These are phyloP conservation scores for Meloe dianella DNA, from an alignment of 2,888 invertebrate species.

Conservation along the genomic window DNA sequence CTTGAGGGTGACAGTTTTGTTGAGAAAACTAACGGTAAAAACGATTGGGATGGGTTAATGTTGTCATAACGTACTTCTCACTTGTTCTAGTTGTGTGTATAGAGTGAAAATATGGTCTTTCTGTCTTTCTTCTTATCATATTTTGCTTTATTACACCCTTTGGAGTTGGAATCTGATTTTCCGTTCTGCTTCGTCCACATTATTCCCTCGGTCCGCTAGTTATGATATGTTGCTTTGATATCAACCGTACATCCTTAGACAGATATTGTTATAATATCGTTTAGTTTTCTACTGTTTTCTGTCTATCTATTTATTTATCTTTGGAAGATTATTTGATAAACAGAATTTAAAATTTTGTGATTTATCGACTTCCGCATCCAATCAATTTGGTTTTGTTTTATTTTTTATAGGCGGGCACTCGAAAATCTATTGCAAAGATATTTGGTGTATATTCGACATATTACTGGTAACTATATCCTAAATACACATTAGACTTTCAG, in stretches of 20 bases:
- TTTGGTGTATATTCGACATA: not conserved
- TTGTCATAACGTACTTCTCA: conserved; percentile 40
- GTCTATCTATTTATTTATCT: not conserved
- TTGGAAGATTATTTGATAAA: not conserved
- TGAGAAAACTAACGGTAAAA: conserved; percentile 32
- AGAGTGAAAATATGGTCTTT: not conserved
- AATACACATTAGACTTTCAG: not conserved
- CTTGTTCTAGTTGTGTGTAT: conserved; percentile 37
- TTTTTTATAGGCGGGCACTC: not conserved
- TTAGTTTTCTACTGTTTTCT: not conserved
- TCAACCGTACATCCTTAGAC: conserved; percentile 23
- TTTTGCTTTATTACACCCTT: conserved; percentile 49
- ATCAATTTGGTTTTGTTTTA: not conserved
- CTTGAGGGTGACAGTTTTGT: conserved; percentile 36
- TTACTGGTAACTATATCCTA: not conserved
- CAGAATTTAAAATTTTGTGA: not conserved
- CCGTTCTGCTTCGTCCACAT: conserved; percentile 44
- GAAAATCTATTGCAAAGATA: not conserved
- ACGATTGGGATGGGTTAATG: conserved; percentile 38
- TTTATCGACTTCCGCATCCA: not conserved
- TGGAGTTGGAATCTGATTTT: conserved; percentile 50
- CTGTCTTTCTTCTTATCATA: conserved; percentile 10
- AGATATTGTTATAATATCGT: conserved; percentile 19
- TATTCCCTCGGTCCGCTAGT: conserved; percentile 39
- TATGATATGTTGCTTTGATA: conserved; percentile 41